phyloP scores from a whole-genome alignment of 2,797 vertebrate species.

The Acrocephalus scirpaceus region DNA sequence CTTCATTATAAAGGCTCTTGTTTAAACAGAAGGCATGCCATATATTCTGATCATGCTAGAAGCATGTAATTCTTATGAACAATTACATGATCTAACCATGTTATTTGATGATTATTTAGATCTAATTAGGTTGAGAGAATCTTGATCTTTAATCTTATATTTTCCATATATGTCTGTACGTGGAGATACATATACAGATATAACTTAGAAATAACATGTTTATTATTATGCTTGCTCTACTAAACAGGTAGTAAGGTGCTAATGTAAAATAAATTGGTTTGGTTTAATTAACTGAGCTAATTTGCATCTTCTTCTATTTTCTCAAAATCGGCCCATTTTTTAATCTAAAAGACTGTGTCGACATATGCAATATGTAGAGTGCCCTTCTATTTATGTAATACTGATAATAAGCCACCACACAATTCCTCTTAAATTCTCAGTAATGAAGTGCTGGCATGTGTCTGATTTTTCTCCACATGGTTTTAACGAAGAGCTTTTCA shows the following conservation, averaged over 20 bases:
- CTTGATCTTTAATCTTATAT: background rate
- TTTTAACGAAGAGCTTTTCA: slow-evolving; percentile 67
- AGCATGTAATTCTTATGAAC: background rate
- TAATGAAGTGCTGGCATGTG: slow-evolving; percentile 63
- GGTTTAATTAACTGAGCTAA: slow-evolving; percentile 9
- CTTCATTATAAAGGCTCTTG: background rate
- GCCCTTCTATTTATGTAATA: slow-evolving; percentile 44
- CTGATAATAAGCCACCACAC: slow-evolving; percentile 48
- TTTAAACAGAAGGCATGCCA: background rate
- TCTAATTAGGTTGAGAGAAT: background rate
- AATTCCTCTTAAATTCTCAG: slow-evolving; percentile 57
- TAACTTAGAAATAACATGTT: background rate
- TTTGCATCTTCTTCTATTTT: slow-evolving; percentile 28
- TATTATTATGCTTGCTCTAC: background rate
- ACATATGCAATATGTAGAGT: slow-evolving; percentile 19
- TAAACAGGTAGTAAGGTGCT: slow-evolving; percentile 16
- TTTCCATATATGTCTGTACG: background rate
- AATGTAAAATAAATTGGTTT: slow-evolving; percentile 12
- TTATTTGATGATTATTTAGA: background rate
- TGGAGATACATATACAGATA: background rate
- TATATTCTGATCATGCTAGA: background rate
- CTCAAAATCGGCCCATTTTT: slow-evolving; percentile 31
- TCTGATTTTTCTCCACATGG: slow-evolving; percentile 60
- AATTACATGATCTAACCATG: background rate
- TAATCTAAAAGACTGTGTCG: slow-evolving; percentile 2